A percentile compares a stretch with the other conserved stretches of the same genome.
Evolutionary conservation across 2,888 invertebrate genomes (phyloP).

Genomic region (Rotaria macrura): DNA sequence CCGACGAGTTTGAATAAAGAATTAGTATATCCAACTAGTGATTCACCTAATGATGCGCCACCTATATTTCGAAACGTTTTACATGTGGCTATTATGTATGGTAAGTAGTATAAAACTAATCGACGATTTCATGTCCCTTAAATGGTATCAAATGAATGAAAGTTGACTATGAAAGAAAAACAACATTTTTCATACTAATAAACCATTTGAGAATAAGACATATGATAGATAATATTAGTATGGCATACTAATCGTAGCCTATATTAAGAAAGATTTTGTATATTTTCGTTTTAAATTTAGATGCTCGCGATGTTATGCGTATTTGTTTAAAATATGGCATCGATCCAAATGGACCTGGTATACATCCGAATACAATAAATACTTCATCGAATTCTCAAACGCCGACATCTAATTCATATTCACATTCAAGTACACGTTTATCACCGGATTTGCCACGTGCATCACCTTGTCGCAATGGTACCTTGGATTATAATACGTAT

Average conservation of each 20-base stretch:
- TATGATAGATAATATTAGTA: no score
- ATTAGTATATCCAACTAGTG: neutral
- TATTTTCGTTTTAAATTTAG: no score
- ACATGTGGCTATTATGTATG: slow-evolving; percentile 44
- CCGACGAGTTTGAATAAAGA: neutral
- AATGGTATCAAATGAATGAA: neutral
- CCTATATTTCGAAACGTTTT: slow-evolving; percentile 54
- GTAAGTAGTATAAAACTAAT: neutral
- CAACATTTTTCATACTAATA: neutral
- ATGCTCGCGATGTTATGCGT: slow-evolving; percentile 54
- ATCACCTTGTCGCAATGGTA: neutral
- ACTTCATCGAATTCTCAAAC: neutral
- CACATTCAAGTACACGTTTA: neutral
- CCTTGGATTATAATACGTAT: slow-evolving; percentile 42
- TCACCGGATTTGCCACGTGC: neutral
- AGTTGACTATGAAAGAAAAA: neutral
- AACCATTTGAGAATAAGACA: neutral
- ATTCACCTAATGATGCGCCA: slow-evolving; percentile 41
- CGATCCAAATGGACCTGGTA: slow-evolving; percentile 55
- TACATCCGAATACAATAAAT: slow-evolving; percentile 34
- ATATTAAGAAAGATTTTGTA: no score
- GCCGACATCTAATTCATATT: neutral
- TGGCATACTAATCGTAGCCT: no score
- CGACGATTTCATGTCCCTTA: neutral
- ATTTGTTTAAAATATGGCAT: slow-evolving; percentile 55